Conservation (phyloP, 35 echinoderm and acorn worm species). For the Nesometra sesokonis region DNA sequence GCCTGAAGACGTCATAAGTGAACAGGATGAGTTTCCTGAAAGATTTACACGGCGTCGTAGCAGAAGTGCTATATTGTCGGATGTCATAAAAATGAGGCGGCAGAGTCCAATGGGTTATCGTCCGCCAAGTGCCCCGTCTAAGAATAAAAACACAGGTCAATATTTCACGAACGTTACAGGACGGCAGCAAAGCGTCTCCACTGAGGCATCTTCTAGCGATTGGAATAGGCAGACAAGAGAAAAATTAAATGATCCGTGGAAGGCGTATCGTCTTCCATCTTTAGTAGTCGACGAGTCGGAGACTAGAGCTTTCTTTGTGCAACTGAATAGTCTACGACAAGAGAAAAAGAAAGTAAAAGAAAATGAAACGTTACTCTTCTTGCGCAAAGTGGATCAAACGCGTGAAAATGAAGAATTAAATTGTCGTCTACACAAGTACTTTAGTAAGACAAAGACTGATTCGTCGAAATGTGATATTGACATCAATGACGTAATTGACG, state of each 20-base stretch:
- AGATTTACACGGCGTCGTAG: background rate
- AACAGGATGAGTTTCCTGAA: background rate
- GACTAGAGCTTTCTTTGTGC: background rate
- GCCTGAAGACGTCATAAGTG: background rate
- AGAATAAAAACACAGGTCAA: background rate
- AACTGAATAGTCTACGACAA: background rate
- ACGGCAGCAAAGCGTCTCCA: background rate
- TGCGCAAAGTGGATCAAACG: background rate
- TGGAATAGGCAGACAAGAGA: background rate
- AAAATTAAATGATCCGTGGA: background rate
- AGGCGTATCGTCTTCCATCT: background rate
- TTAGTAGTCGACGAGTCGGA: background rate
- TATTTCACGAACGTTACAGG: background rate
- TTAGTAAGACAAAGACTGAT: background rate
- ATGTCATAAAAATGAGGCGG: background rate
- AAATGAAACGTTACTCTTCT: background rate
- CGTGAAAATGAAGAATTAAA: background rate
- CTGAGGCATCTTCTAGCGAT: background rate
- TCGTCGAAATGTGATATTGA: background rate
- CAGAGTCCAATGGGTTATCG: background rate
- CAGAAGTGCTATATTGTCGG: background rate
- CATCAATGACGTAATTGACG: background rate
- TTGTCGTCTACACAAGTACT: background rate
- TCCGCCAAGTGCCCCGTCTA: background rate
- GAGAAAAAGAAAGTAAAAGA: background rate